These are phyloP conservation scores for Catamblyrhynchus diadema DNA, from an alignment of 2,797 vertebrate genomes.

Conservation along the genomic window DNA sequence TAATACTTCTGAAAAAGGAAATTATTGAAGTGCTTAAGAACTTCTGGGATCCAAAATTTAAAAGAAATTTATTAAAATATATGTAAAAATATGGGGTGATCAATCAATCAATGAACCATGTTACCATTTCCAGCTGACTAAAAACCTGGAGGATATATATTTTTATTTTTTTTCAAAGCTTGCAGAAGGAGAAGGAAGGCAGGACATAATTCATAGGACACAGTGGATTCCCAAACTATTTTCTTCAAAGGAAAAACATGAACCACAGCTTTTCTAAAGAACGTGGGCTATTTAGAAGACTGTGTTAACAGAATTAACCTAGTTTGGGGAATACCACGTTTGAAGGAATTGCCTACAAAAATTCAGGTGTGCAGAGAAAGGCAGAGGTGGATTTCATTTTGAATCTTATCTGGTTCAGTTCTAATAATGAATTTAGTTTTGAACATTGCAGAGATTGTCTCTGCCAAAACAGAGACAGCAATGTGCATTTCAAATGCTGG, in stretches of 20 bases:
- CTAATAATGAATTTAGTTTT: not conserved
- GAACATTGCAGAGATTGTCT: not conserved
- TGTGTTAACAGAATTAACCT: not conserved
- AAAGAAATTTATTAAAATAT: not conserved
- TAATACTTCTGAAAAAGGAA: not conserved
- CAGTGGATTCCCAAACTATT: not conserved
- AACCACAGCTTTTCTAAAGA: not conserved
- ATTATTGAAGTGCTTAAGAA: not conserved
- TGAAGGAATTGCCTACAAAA: not conserved
- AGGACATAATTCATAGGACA: not conserved
- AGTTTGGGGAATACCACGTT: not conserved
- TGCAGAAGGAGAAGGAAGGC: not conserved
- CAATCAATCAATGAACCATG: rapidly evolving
- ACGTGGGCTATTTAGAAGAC: not conserved
- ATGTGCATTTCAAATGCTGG: not conserved
- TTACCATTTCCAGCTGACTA: not conserved
- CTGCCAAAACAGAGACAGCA: not conserved
- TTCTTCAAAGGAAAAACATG: not conserved
- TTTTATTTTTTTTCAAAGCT: not conserved
- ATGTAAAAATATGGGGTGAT: not conserved
- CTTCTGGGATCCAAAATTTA: not conserved
- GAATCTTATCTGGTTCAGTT: rapidly evolving
- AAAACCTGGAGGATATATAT: not conserved
- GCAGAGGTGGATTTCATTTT: not conserved
- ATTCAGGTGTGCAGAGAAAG: not conserved